Percentiles rank a stretch among this genome's conserved stretches.
Evolutionary conservation across 2,888 invertebrate species (phyloP).

Genomic region (Germaria angustata): DNA sequence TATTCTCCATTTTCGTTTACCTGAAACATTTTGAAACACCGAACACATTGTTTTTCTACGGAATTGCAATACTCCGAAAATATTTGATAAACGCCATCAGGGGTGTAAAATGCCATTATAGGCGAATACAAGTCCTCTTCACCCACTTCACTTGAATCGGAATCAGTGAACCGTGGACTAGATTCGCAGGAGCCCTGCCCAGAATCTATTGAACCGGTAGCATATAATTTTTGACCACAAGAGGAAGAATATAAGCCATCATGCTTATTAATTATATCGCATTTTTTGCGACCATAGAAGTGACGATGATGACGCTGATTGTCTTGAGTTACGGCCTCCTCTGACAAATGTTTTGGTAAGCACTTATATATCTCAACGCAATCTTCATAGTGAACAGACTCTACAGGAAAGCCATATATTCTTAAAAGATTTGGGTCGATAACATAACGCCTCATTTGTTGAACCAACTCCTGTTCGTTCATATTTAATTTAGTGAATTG

Average conservation of each 20-base stretch:
- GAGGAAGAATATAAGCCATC: slow-evolving; percentile 55
- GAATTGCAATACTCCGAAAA: slow-evolving; percentile 71
- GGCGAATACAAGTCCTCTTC: slow-evolving; percentile 71
- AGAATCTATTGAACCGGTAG: slow-evolving; percentile 79
- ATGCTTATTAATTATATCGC: slow-evolving; percentile 71
- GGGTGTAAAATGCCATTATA: slow-evolving; percentile 75
- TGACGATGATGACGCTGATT: slow-evolving; percentile 65
- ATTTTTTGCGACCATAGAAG: slow-evolving; percentile 50
- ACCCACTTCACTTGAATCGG: slow-evolving; percentile 76
- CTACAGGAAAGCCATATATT: slow-evolving; percentile 87
- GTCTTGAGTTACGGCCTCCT: slow-evolving; percentile 56
- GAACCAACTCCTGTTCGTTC: slow-evolving; percentile 82
- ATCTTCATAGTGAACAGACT: slow-evolving; percentile 83
- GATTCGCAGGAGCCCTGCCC: slow-evolving; percentile 81
- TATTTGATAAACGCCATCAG: slow-evolving; percentile 68
- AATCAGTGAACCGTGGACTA: slow-evolving; percentile 81
- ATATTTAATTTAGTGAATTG: slow-evolving; percentile 80
- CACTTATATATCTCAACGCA: slow-evolving; percentile 84
- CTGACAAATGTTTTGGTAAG: slow-evolving; percentile 80
- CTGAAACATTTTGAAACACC: slow-evolving; percentile 87
- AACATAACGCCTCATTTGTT: slow-evolving; percentile 83
- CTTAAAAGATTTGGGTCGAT: slow-evolving; percentile 84
- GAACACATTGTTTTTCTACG: slow-evolving; percentile 84
- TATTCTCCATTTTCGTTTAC: slow-evolving; percentile 87
- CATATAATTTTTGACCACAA: slow-evolving; percentile 37